Percentiles rank a stretch among this genome's conserved stretches.
These are phyloP conservation scores for Anguilla japonica DNA, from an alignment of 2,113 vertebrate species.

Conservation along the genomic window DNA sequence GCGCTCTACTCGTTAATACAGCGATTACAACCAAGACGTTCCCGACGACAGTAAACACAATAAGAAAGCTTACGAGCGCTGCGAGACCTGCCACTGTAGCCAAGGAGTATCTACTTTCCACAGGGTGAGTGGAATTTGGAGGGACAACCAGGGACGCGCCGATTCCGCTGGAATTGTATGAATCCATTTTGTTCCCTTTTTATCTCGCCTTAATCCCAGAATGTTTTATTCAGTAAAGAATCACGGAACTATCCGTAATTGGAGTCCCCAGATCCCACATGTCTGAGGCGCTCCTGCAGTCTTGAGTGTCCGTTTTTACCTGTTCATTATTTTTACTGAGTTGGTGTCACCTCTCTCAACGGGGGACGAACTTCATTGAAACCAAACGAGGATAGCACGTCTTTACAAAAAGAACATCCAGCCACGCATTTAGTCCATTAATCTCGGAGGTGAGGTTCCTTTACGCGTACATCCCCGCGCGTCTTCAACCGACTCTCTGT, in stretches of 20 bases:
- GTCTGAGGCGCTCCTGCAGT: background rate
- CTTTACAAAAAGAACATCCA: background rate
- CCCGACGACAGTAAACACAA: constrained; percentile 86
- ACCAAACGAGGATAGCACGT: background rate
- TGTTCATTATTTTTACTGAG: background rate
- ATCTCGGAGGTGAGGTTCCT: background rate
- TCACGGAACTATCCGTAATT: constrained; percentile 16
- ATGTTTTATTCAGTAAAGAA: constrained; percentile 24
- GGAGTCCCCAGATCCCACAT: constrained; percentile 43
- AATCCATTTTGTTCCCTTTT: constrained; percentile 62
- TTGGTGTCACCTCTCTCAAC: background rate
- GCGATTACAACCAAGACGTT: constrained; percentile 91
- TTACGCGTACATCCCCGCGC: background rate
- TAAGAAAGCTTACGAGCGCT: constrained; percentile 82
- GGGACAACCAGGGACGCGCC: constrained; percentile 67
- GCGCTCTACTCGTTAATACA: constrained; percentile 84
- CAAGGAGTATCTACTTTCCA: constrained; percentile 75
- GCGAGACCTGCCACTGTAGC: constrained; percentile 77
- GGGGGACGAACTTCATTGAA: background rate
- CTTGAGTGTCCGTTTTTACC: background rate
- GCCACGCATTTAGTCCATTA: background rate
- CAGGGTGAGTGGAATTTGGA: constrained; percentile 60
- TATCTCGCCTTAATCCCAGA: constrained; percentile 4
- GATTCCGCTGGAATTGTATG: constrained; percentile 64
- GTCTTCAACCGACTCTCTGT: background rate